A percentile compares a stretch with the other conserved stretches of the same genome.
These are phyloP conservation scores for Dermochelys coriacea DNA, from an alignment of 2,797 vertebrate species.

Conservation along the genomic window DNA sequence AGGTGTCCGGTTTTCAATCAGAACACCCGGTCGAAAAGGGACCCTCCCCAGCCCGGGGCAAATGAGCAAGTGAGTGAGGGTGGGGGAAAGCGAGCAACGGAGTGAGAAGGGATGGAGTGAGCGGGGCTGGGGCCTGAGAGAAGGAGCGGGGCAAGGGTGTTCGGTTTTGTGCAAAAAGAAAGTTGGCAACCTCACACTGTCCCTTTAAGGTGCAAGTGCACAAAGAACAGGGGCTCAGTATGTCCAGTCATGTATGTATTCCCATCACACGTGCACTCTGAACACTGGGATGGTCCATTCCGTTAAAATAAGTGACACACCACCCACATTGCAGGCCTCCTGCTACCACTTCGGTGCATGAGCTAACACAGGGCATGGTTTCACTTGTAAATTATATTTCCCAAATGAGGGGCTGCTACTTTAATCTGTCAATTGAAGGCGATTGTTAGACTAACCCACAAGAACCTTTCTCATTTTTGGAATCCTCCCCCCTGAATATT, in stretches of 20 bases:
- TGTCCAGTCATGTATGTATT: not conserved
- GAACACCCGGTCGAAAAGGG: too few relatives aligned
- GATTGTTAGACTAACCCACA: not conserved
- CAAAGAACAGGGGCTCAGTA: not conserved
- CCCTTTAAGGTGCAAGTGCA: not conserved
- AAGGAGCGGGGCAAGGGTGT: too few relatives aligned
- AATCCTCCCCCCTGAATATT: not conserved
- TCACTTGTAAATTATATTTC: not conserved
- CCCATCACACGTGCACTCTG: not conserved
- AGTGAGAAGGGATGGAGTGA: too few relatives aligned
- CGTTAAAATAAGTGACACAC: not conserved
- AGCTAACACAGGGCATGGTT: not conserved
- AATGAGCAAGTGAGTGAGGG: too few relatives aligned
- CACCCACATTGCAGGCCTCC: not conserved
- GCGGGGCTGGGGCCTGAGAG: too few relatives aligned
- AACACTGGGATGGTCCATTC: not conserved
- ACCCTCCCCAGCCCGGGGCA: too few relatives aligned
- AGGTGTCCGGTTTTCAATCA: too few relatives aligned
- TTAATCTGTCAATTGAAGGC: not conserved
- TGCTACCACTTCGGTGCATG: not conserved
- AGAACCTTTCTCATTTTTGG: not conserved
- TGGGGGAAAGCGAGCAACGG: too few relatives aligned
- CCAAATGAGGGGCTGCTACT: not conserved
- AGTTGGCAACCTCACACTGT: not conserved
- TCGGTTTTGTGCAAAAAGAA: too few relatives aligned